These are phyloP conservation scores for Poeciliopsis presidionis DNA, from an alignment of 2,797 vertebrate genomes.

Conservation along the genomic window DNA sequence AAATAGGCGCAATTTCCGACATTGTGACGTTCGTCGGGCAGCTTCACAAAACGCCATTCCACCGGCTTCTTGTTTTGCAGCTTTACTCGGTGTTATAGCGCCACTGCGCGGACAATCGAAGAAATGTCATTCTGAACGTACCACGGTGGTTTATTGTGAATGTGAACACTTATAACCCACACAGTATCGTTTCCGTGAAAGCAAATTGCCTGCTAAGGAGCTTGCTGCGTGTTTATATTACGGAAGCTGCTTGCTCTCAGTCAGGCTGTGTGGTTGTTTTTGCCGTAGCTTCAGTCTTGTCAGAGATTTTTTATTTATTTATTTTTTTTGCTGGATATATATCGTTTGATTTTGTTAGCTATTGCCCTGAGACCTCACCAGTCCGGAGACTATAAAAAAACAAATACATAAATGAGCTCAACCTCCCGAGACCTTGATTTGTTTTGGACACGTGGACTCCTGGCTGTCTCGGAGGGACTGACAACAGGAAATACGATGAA, in stretches of 20 bases:
- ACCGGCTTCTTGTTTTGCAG: conserved; percentile 63
- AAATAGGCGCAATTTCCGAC: conserved; percentile 29
- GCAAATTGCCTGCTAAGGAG: neutral
- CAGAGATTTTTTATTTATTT: too few species aligned
- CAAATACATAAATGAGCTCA: neutral
- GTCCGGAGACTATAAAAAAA: neutral
- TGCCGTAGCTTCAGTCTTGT: neutral
- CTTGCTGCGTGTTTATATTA: neutral
- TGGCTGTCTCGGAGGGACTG: neutral
- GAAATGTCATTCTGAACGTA: conserved; percentile 41
- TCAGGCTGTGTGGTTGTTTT: neutral
- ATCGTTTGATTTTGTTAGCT: neutral
- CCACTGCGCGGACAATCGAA: conserved; percentile 57
- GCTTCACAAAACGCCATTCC: neutral
- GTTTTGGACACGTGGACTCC: conserved; percentile 2
- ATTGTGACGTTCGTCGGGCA: too few species aligned
- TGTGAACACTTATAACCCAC: conserved; percentile 23
- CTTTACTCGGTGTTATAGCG: conserved; percentile 46
- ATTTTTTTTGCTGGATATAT: neutral
- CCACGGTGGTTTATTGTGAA: conserved; percentile 12
- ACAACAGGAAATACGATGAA: neutral
- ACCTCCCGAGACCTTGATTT: conserved; percentile 1
- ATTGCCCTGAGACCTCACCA: neutral
- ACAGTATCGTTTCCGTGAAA: neutral
- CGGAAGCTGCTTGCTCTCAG: neutral